Percentiles rank a stretch among this genome's conserved stretches.
phyloP scores from a whole-genome alignment of 1,140 invertebrate genomes.

The Tetranychus cinnabarinus region DNA sequence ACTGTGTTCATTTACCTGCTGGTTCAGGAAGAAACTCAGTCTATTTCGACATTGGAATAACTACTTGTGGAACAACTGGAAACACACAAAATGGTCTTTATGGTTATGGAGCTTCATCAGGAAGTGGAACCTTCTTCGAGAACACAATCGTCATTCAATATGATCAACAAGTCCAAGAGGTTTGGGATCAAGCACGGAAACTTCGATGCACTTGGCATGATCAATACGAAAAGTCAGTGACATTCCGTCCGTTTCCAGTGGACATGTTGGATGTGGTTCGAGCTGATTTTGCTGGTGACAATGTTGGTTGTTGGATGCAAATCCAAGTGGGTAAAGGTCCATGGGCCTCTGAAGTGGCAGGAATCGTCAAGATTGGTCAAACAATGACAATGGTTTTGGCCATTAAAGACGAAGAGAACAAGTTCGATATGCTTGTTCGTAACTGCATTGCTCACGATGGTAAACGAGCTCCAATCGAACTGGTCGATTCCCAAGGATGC shows the following conservation, averaged over 20 bases:
- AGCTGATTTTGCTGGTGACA: slow-evolving; percentile 79
- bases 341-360: slow-evolving; percentile 78
- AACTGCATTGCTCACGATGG: slow-evolving; percentile 86
- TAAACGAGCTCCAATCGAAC: slow-evolving; percentile 66
- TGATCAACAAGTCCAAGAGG: slow-evolving; percentile 67
- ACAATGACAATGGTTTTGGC: slow-evolving; percentile 88
- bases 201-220: slow-evolving; percentile 83
- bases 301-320: slow-evolving; percentile 47
- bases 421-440: slow-evolving; percentile 78
- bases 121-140: slow-evolving; percentile 75
- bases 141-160: slow-evolving; percentile 85
- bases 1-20: slow-evolving; percentile 69
- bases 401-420: slow-evolving; percentile 82
- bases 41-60: slow-evolving; percentile 72
- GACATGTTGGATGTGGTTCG: slow-evolving; percentile 82
- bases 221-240: slow-evolving; percentile 81
- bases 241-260: slow-evolving; percentile 76
- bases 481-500: slow-evolving; percentile 74
- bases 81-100: slow-evolving; percentile 11
- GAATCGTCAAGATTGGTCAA: slow-evolving; percentile 81
- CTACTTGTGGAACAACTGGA: slow-evolving; percentile 70
- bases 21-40: slow-evolving; percentile 64
- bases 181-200: slow-evolving; percentile 82
- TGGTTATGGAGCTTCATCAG: slow-evolving; percentile 33
- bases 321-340: slow-evolving; percentile 57